A percentile compares a stretch with the other conserved stretches of the same genome.
These are phyloP conservation scores for Urocynchramus pylzowi DNA, from an alignment of 2,113 vertebrate species.

Conservation along the genomic window DNA sequence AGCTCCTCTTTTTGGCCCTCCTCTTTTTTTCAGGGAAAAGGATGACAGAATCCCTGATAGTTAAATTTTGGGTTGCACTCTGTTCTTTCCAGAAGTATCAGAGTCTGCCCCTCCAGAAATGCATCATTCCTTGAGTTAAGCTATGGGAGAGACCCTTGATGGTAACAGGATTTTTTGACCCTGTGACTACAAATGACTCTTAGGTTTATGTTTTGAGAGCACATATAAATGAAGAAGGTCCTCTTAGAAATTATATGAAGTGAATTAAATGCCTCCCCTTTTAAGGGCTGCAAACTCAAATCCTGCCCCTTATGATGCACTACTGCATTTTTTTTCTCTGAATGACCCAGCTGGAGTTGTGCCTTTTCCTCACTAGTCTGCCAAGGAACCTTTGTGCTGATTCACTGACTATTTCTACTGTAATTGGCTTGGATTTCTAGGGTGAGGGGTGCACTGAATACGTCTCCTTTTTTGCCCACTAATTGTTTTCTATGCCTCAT, in stretches of 20 bases:
- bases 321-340: slow-evolving; percentile 30
- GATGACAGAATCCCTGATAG: background rate
- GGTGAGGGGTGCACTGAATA: slow-evolving; percentile 38
- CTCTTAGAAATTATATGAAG: background rate
- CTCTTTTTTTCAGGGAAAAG: background rate
- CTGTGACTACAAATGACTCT: background rate
- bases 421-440: slow-evolving; percentile 57
- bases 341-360: slow-evolving; percentile 59
- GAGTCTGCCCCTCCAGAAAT: background rate
- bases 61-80: background rate
- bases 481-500: slow-evolving; percentile 43
- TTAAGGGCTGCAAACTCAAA: background rate
- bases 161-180: background rate
- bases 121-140: background rate
- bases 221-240: background rate
- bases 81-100: background rate
- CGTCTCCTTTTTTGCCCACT: slow-evolving; percentile 18
- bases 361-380: slow-evolving; percentile 52
- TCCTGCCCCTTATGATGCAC: slow-evolving; percentile 40
- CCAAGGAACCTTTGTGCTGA: slow-evolving; percentile 64
- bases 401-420: slow-evolving; percentile 56
- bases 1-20: background rate
- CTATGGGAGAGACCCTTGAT: background rate
- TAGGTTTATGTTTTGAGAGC: background rate
- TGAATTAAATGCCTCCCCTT: background rate